These are phyloP conservation scores for Ellobius talpinus DNA, from an alignment of 2,113 vertebrate species.

Conservation along the genomic window DNA sequence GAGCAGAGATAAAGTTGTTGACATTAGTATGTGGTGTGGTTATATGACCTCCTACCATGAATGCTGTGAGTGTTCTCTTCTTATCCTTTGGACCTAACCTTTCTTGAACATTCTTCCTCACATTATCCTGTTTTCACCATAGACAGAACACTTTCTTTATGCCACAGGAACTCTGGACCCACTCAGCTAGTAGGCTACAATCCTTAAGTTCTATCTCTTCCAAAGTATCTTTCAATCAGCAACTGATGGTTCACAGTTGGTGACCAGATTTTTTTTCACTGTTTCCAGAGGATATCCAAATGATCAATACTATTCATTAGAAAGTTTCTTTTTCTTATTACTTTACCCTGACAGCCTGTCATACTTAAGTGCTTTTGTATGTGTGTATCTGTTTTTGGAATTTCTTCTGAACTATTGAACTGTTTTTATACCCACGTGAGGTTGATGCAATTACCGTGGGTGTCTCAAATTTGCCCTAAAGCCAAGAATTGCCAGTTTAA, in stretches of 20 bases:
- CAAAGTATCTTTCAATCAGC: background rate
- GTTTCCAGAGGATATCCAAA: background rate
- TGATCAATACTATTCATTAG: background rate
- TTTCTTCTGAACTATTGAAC: background rate
- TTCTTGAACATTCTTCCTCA: background rate
- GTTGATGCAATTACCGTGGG: background rate
- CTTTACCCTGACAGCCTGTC: background rate
- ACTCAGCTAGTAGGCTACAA: background rate
- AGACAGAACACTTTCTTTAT: background rate
- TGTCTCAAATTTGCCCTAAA: slow-evolving; percentile 1
- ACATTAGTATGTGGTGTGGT: background rate
- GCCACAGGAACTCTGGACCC: background rate
- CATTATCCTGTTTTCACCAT: background rate
- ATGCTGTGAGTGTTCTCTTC: background rate
- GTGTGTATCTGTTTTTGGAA: background rate
- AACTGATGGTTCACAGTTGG: background rate
- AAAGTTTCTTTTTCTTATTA: background rate
- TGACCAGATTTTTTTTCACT: background rate
- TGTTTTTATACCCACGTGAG: background rate
- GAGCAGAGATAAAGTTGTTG: background rate
- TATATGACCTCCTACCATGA: background rate
- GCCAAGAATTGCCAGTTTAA: background rate
- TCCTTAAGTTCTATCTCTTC: background rate
- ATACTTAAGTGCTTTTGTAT: slow-evolving; percentile 48
- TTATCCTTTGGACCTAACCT: background rate